Base-by-base conservation (phyloP, 2,888 invertebrate species). In the Drosophila mettleri region DNA sequence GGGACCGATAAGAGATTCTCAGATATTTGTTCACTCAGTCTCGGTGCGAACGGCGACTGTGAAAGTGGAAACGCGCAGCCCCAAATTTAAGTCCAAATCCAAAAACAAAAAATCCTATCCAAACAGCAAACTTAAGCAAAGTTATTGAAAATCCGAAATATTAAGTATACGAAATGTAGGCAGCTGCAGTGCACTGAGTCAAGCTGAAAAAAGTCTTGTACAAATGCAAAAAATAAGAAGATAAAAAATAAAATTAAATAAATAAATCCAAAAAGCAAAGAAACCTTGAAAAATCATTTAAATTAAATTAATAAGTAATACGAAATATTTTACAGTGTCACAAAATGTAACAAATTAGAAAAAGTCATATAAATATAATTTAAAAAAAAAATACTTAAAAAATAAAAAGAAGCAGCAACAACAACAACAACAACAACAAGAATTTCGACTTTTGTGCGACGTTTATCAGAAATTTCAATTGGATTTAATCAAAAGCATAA, bases 401-500 rank as follows among this genome's bases (percentile, higher is more conserved):
- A 8, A 12, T 16, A 55, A 24, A 43, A 12, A 38, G 33, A 64
- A 7, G 9, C n/a, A n/a, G n/a, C n/a, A 33, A 51, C 36, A 73
- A 39, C 27, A 55, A 53, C 38, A 59, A 58, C n/a, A 33, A 51
- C 36, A 73, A 39, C 27, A 55, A 53, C 38, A 59, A 58, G 34
- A 51, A 48, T 31, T 31, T 18, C 20, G 48, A 66, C 58, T 82
- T 82, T 89, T 48, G 61, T 65, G 73, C 61, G 76, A 77, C 84
- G 74, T 68, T 75, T 77, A 69, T 74, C 91, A 91, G 90, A 91
- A 90, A 88, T 88, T 89, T 91, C 91, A 92, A 92, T 92, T 92
- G 90, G 88, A 90, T 91, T 92, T 91, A 91, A 92, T 91, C 80
- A 90, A 88, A 86, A 74, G 60, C 78, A 80, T 71, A 86, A 90